Evolutionary conservation across 2,888 invertebrate species (phyloP), one percentile per base, ranked within the genome.

Genomic region (Polydrusus pterygomalis): DNA sequence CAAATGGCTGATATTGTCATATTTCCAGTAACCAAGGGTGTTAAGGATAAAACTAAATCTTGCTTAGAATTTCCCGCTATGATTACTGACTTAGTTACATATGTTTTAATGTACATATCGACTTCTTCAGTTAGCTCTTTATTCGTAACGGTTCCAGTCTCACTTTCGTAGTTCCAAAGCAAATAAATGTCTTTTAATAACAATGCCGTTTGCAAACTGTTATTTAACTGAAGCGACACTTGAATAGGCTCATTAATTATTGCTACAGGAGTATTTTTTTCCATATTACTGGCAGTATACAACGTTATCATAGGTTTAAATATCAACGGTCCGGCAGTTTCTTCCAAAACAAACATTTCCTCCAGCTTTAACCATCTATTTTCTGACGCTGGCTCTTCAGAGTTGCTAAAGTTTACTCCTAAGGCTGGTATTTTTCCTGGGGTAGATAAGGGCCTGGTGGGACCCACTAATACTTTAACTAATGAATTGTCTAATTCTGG

Each of bases 191-290:
- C 92, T 78, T 91, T 91, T 73, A 96, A 86, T 51, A 92, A 89
- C 78, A 96, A 86, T 0, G 92, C 88, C 78, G 96, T 92, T 84
- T 94, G 92, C 65, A 96, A 87, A 0, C 94, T 94, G 87, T 96
- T 96, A 79, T 90, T 90, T 78, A 97, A 89, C 68, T 92, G 91
- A 30, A 97, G 89, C 49, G 93, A 92, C 69, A 97, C 90, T 86
- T 93, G 93, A 69, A 97, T 92, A 0, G 95, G 94, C 86, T 97
- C 97, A 85, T 93, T 93, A 81, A 95, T 91, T 62, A 95, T 92
- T 10, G 93, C 93, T 20, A 93, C 88, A 1, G 96, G 94, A 82
- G 91, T 91, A 63, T 88, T 88, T 60, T 87, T 89, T 80, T 92
- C 92, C 78, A 94, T 92, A 72, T 92, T 92, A 72, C 89, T 89